Evolutionary conservation across 2,113 vertebrate species (phyloP).

Genomic region (Dolichallabes microphthalmus): DNA sequence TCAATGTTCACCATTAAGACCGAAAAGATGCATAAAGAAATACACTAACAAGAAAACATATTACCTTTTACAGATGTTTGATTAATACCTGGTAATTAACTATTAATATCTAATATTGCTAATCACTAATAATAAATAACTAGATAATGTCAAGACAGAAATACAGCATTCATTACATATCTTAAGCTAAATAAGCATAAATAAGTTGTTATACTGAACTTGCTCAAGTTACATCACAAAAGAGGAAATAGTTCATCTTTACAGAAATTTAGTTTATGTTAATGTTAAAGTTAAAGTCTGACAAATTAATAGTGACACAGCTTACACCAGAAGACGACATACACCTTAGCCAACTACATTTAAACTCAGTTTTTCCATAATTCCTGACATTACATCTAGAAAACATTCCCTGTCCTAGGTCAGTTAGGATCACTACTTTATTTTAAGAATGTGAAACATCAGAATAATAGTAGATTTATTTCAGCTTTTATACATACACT

Average conservation of each 20-base stretch:
- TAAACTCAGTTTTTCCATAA: too few relatives aligned
- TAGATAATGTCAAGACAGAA: neutral
- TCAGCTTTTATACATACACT: too few relatives aligned
- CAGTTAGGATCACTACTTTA: too few relatives aligned
- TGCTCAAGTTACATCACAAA: conserved; percentile 47
- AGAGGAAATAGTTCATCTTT: neutral
- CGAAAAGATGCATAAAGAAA: neutral
- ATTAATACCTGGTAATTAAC: neutral
- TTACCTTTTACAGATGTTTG: neutral
- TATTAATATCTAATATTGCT: neutral
- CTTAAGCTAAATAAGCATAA: neutral
- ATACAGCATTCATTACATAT: neutral
- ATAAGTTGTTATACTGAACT: conserved; percentile 12
- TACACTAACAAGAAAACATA: neutral
- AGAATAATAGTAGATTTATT: too few relatives aligned
- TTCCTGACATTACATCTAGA: too few relatives aligned
- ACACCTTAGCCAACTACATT: too few relatives aligned
- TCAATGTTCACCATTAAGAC: neutral
- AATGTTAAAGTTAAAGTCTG: neutral
- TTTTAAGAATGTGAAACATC: too few relatives aligned
- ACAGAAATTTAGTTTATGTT: neutral
- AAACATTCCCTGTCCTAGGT: too few relatives aligned
- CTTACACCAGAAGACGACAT: too few relatives aligned
- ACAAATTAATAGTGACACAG: too few relatives aligned
- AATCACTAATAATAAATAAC: neutral